Evolutionary conservation across 2,113 vertebrate genomes (phyloP).

Genomic region (Anolis carolinensis): DNA sequence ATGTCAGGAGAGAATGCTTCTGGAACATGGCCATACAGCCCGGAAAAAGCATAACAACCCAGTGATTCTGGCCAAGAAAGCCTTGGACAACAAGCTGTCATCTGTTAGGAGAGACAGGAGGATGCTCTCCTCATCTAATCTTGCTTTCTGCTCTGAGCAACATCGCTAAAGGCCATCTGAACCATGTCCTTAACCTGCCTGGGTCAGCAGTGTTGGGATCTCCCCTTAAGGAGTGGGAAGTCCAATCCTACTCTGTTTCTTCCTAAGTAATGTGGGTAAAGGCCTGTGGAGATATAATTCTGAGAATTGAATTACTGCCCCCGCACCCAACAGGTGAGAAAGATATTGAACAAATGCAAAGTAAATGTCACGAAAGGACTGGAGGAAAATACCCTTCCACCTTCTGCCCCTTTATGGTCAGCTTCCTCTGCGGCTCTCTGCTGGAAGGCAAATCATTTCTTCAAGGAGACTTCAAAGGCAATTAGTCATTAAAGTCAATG

Average conservation of each 20-base stretch:
- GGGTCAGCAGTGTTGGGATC: not conserved
- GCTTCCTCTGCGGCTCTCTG: not conserved
- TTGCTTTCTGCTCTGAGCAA: not conserved
- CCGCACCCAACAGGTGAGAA: not conserved
- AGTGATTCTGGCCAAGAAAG: no score
- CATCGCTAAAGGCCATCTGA: not conserved
- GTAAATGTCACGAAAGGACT: not conserved
- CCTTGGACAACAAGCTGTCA: no score
- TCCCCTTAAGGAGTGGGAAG: not conserved
- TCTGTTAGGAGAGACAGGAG: no score
- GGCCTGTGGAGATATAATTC: not conserved
- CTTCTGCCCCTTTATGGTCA: not conserved
- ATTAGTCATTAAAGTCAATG: constrained; percentile 47
- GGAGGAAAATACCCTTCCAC: not conserved
- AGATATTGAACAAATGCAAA: not conserved
- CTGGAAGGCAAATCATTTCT: constrained; percentile 22
- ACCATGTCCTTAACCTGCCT: not conserved
- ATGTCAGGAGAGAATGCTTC: no score
- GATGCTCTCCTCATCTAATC: no score
- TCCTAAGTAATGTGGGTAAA: not conserved
- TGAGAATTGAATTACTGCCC: not conserved
- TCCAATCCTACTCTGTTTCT: not conserved
- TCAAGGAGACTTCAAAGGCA: constrained; percentile 47
- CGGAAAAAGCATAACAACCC: no score
- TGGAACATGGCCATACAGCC: no score